These are phyloP conservation scores for Silurus glanis DNA, from an alignment of 2,113 vertebrate genomes.

Conservation along the genomic window DNA sequence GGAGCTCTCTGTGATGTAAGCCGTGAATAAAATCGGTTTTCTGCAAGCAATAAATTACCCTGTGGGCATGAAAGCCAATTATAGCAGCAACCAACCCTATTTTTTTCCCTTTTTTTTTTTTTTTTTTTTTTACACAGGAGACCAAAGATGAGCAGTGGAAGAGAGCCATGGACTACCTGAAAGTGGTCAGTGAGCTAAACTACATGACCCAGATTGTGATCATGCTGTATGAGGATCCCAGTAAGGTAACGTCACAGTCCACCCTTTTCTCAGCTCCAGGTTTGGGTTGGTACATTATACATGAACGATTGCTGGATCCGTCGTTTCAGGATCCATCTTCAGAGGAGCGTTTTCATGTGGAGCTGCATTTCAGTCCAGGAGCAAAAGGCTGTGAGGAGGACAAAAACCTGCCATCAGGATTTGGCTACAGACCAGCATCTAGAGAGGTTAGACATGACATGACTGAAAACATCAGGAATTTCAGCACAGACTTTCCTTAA, in stretches of 20 bases:
- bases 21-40: neutral
- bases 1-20: slow-evolving; percentile 86
- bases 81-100: neutral
- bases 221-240: slow-evolving; percentile 91
- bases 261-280: neutral
- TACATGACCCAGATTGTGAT: slow-evolving; percentile 94
- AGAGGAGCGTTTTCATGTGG: slow-evolving; percentile 88
- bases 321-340: slow-evolving; percentile 80
- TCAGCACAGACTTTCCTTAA: too few relatives aligned
- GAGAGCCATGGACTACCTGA: slow-evolving; percentile 89
- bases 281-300: neutral
- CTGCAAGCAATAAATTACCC: neutral
- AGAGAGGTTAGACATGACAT: slow-evolving; percentile 75
- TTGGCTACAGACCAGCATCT: slow-evolving; percentile 88
- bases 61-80: neutral
- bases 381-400: slow-evolving; percentile 90
- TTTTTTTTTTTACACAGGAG: slow-evolving; percentile 67
- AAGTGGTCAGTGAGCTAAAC: slow-evolving; percentile 87
- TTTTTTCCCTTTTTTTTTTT: neutral
- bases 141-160: slow-evolving; percentile 90
- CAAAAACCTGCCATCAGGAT: slow-evolving; percentile 86
- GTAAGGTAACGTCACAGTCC: slow-evolving; percentile 75
- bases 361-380: slow-evolving; percentile 89
- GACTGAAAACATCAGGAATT: neutral
- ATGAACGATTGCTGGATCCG: neutral